Base-by-base conservation (phyloP, 2,888 invertebrate species). In the Coelinius sp. region DNA sequence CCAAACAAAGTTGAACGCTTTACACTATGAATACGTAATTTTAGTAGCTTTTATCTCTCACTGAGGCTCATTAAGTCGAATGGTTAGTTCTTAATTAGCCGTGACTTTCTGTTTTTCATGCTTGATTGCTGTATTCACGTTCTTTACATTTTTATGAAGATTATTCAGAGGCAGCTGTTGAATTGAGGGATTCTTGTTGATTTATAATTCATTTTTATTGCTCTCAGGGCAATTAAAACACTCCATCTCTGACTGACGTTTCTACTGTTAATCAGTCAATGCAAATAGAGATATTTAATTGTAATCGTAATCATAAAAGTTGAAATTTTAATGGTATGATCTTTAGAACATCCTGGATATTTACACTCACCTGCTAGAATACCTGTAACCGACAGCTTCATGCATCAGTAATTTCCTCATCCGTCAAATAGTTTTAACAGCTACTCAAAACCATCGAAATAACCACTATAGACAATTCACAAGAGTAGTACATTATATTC, bases 21-120 rank as follows among this genome's bases (percentile, higher is more conserved):
- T 62, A 73, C 62, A 73, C 79, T 76, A 78, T 81, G 81, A 80
- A 81, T 80, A 79, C 76, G 73, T 75, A 79, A 81, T 81, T 83
- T 79, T 79, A 80, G 76, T 76, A 75, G 73, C 65, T 75, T 68
- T 76, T 24, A 31, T 49, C 27, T 71, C 25, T 31, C 20, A 59
- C 53, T 53, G 20, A 31, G 31, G 27, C 17, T 17, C 59, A 27
- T 59, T 59, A 53, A 31, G 22, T 63, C 12, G 20, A 63, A 24
- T 62, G 35, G 41, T 41, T 63, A 22, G 24, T 41, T 38, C 17
- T 44, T 56, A 41, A 56, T 68, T 68, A 38, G 25, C 1, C 6
- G 53, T 53, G 35, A 22, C 24, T 35, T 10, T 10, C 14, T 62
- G 5, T 14, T 38, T 35, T 41, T 63, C 41, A 14, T 59, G 31